These are phyloP conservation scores for Pelochelys cantorii DNA, from an alignment of 2,797 vertebrate genomes.

Conservation along the genomic window DNA sequence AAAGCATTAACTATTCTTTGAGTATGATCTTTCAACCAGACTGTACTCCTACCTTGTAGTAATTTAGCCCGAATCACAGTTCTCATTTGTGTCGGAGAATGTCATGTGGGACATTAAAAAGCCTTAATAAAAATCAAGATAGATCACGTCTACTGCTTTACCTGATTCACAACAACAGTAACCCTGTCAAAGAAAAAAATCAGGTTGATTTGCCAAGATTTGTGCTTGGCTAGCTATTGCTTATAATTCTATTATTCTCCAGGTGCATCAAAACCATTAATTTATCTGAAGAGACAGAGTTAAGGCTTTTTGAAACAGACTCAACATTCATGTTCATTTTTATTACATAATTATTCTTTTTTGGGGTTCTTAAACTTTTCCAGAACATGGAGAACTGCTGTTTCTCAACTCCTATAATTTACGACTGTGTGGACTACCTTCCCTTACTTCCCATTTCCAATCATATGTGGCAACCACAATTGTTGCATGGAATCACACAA, in stretches of 20 bases:
- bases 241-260: neutral
- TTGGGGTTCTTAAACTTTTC: neutral
- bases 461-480: neutral
- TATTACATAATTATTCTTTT: neutral
- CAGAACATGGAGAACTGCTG: neutral
- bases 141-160: neutral
- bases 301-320: neutral
- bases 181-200: neutral
- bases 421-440: neutral
- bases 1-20: neutral
- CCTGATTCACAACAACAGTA: neutral
- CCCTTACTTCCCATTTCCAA: neutral
- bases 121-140: neutral
- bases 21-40: neutral
- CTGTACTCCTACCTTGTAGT: neutral
- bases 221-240: neutral
- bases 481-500: neutral
- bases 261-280: neutral
- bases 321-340: neutral
- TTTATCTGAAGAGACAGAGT: neutral
- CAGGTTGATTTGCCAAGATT: neutral
- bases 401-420: neutral
- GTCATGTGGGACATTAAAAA: neutral
- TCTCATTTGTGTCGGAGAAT: neutral
- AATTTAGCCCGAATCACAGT: neutral